Conservation (phyloP, 2,888 invertebrate genomes). For the Sussaba pulchella region DNA sequence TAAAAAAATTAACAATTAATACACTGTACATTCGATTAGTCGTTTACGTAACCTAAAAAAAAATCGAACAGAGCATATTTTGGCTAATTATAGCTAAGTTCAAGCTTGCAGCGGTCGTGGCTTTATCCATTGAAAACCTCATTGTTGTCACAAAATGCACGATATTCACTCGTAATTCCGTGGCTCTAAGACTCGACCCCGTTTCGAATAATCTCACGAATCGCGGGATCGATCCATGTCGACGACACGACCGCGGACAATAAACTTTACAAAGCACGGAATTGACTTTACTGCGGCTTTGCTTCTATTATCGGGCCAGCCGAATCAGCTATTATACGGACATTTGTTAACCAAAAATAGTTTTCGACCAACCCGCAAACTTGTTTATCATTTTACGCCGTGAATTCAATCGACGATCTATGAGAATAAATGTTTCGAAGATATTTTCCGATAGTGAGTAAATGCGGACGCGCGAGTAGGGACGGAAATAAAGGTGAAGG, state of each 20-base stretch:
- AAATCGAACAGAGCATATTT: no score
- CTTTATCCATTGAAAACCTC: no score
- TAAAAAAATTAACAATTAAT: neutral
- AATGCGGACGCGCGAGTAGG: neutral
- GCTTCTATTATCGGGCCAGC: no score
- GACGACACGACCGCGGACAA: slow-evolving; percentile 21
- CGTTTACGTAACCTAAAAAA: no score
- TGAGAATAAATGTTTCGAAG: neutral
- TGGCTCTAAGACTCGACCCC: slow-evolving; percentile 41
- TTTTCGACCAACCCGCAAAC: neutral
- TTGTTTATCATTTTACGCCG: neutral
- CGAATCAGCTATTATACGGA: neutral
- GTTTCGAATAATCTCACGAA: slow-evolving; percentile 37
- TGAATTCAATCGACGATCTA: neutral
- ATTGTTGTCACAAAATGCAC: neutral
- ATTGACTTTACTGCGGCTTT: slow-evolving; percentile 14
- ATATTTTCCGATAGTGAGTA: neutral
- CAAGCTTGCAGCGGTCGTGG: no score
- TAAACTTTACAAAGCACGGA: slow-evolving; percentile 21
- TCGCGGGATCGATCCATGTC: slow-evolving; percentile 34
- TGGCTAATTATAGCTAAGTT: no score
- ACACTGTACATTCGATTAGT: neutral
- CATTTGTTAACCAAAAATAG: slow-evolving; percentile 5
- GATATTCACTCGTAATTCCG: slow-evolving; percentile 35
- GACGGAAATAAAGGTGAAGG: neutral